Evolutionary conservation across 2,797 vertebrate genomes (phyloP).

Genomic region (Nyctalus aviator): DNA sequence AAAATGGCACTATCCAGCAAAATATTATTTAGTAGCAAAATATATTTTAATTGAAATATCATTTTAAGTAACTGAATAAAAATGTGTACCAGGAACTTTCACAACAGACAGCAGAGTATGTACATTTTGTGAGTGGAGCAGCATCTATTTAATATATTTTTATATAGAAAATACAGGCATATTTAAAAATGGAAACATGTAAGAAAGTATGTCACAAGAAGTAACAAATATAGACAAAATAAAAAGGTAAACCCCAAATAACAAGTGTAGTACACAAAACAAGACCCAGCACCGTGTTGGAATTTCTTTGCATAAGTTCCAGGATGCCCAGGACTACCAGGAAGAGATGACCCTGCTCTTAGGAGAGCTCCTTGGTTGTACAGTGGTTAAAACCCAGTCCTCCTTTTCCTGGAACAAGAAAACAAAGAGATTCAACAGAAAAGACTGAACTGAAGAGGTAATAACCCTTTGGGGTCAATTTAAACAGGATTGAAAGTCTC

Average conservation of each 20-base stretch:
- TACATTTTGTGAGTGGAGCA: slow-evolving; percentile 86
- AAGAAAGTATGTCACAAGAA: slow-evolving; percentile 88
- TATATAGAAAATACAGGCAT: slow-evolving; percentile 98
- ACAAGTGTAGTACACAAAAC: slow-evolving; percentile 35
- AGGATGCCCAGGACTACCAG: slow-evolving; percentile 69
- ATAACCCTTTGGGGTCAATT: not conserved
- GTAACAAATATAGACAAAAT: slow-evolving; percentile 84
- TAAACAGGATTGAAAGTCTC: not conserved
- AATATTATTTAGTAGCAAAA: slow-evolving; percentile 77
- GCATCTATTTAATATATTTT: slow-evolving; percentile 87
- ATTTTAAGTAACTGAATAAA: slow-evolving; percentile 79
- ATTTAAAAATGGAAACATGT: slow-evolving; percentile 90
- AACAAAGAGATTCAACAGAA: slow-evolving; percentile 63
- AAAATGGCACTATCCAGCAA: slow-evolving; percentile 77
- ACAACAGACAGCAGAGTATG: slow-evolving; percentile 79
- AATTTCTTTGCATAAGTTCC: slow-evolving; percentile 82
- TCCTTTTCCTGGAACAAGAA: slow-evolving; percentile 93
- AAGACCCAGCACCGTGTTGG: slow-evolving; percentile 81
- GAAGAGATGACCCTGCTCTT: slow-evolving; percentile 83
- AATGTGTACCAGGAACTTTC: slow-evolving; percentile 76
- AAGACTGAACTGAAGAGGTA: not conserved
- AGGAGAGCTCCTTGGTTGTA: slow-evolving; percentile 70
- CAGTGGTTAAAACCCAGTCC: slow-evolving; percentile 90
- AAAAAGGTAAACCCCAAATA: slow-evolving; percentile 83
- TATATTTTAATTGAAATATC: slow-evolving; percentile 82